phyloP scores from a whole-genome alignment of 2,888 invertebrate genomes.

The Mantis religiosa region DNA sequence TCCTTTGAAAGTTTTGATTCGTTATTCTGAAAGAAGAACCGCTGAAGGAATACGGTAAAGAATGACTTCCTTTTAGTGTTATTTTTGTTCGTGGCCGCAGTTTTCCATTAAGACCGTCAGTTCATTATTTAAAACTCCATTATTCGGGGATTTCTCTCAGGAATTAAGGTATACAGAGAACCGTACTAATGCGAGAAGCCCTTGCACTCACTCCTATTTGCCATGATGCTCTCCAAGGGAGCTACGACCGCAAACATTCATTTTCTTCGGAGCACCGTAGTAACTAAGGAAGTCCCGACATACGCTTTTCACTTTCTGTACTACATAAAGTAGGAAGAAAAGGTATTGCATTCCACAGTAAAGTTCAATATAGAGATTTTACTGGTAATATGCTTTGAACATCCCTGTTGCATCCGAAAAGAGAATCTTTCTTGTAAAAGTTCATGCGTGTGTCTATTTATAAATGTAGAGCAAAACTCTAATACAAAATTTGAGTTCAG shows the following conservation, averaged over 20 bases:
- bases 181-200: background rate
- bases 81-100: background rate
- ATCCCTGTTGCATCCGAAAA: no score
- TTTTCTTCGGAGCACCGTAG: background rate
- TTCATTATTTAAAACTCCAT: background rate
- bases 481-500: no score
- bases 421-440: no score
- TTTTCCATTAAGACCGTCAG: background rate
- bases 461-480: no score
- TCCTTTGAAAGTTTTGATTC: background rate
- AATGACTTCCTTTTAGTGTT: background rate
- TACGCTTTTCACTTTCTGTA: no score
- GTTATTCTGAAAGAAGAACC: background rate
- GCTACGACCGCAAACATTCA: background rate
- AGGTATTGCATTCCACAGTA: no score
- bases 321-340: no score
- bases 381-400: no score
- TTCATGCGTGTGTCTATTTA: no score
- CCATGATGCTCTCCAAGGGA: background rate
- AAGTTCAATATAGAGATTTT: no score
- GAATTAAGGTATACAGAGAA: background rate
- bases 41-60: background rate
- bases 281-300: background rate
- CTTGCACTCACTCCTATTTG: no score
- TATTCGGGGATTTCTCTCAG: background rate